These are phyloP conservation scores for Parauchenoglanis punctatus DNA, from an alignment of 2,797 vertebrate genomes.

Conservation along the genomic window DNA sequence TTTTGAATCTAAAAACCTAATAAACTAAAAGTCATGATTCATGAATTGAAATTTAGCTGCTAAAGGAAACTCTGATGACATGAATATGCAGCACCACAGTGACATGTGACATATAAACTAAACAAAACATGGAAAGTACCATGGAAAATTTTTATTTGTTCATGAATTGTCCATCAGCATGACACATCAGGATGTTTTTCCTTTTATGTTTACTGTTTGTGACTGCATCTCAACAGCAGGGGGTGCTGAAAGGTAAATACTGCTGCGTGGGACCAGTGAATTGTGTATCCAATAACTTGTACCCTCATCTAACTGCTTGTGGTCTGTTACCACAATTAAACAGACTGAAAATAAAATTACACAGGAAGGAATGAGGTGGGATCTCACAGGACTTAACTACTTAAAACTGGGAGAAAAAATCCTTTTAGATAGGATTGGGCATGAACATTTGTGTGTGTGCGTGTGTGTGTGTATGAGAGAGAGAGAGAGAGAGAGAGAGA, in stretches of 20 bases:
- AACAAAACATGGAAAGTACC: background rate
- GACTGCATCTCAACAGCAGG: conserved; percentile 4
- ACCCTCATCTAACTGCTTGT: conserved; percentile 25
- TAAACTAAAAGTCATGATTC: background rate
- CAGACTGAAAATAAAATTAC: conserved; percentile 18
- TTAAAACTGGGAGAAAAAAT: conserved; percentile 43
- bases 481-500: background rate
- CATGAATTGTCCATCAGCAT: background rate
- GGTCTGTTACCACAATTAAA: conserved; percentile 42
- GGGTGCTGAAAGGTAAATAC: conserved; percentile 10
- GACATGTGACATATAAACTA: background rate
- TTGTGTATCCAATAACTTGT: conserved; percentile 14
- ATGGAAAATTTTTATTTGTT: background rate
- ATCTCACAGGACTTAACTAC: background rate
- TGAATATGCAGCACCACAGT: background rate
- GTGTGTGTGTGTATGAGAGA: background rate
- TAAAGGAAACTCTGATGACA: background rate
- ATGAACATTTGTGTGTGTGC: conserved; percentile 31
- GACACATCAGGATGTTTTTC: background rate
- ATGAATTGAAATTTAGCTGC: background rate
- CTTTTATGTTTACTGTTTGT: background rate
- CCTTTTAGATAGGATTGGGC: conserved; percentile 38
- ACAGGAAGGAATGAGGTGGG: background rate
- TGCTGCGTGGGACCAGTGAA: conserved; percentile 1
- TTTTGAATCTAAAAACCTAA: background rate